Evolutionary conservation across 1,140 invertebrate genomes (phyloP), one percentile per base, ranked within the genome.

Genomic region (Limonius californicus): DNA sequence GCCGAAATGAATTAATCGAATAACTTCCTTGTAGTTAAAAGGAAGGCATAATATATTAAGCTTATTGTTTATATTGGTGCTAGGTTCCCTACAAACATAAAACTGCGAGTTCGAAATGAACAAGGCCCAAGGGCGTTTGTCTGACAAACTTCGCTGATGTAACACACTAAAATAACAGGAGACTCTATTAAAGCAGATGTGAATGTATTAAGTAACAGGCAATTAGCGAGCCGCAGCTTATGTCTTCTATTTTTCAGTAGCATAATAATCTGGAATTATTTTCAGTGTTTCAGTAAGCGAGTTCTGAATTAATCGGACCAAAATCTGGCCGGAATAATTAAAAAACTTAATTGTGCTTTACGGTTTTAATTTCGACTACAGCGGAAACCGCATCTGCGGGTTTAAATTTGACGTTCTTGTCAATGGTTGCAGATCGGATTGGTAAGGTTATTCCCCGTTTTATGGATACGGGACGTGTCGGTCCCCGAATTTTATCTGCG

Each of bases 251-350:
- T 39, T 39, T 39, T 39, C 35, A 2, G 3, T 39, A 12, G 7
- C 2, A 39, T 39, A 39, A 39, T 39, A 39, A 39, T 39, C 35
- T 39, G 11, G n/a, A 39, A 39, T 39, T 39, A 39, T 39, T 39
- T 39, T 39, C n/a, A 14, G 7, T 9, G 35, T 39, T 39, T 39
- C 35, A 6, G 35, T 12, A 39, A 9, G 35, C 35, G 35, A 50
- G 14, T 18, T 16, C 45, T 18, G 19, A 50, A 50, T 50, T 50
- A 50, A 50, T 50, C 16, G 45, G 8, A 7, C 12, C 45, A 50
- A 50, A 50, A 50, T 39, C 35, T n/a, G n/a, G 35, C 35, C 11
- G 45, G 45, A 50, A 16, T 50, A 50, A 50, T 50, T 50, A 50
- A 50, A 50, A 50, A 50, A 50, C 14, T 50, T 50, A 50, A 50